Evolutionary conservation across 2,113 vertebrate genomes (phyloP).

Genomic region (Uria aalge): DNA sequence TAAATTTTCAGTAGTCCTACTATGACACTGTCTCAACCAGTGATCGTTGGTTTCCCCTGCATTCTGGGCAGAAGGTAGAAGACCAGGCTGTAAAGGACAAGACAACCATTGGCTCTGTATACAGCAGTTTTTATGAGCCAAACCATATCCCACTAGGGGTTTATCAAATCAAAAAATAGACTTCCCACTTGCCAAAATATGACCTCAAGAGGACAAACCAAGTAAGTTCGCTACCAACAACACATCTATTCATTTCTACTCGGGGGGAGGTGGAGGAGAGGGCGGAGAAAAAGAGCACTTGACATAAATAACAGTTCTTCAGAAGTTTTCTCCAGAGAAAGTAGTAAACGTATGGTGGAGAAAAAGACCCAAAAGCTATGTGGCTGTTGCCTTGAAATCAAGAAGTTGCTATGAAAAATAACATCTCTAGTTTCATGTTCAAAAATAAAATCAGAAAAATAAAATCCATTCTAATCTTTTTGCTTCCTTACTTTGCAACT

Average conservation of each 20-base stretch:
- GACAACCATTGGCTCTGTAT: neutral
- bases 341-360: neutral
- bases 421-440: neutral
- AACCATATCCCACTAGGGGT: constrained; percentile 34
- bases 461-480: neutral
- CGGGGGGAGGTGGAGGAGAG: neutral
- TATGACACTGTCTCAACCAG: neutral
- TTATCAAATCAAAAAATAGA: constrained; percentile 45
- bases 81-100: neutral
- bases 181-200: constrained; percentile 9
- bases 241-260: constrained; percentile 26
- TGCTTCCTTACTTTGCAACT: neutral
- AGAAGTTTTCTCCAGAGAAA: constrained; percentile 21
- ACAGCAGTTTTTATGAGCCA: neutral
- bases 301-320: constrained; percentile 13
- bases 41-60: neutral
- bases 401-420: neutral
- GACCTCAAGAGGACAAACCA: constrained; percentile 31
- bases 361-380: neutral
- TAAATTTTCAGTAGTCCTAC: neutral
- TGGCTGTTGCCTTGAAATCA: neutral
- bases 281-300: neutral
- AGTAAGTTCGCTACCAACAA: constrained; percentile 33
- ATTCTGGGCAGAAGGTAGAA: constrained; percentile 17
- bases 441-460: constrained; percentile 9